phyloP scores from a whole-genome alignment of 1,140 invertebrate genomes.

The Parapsyche elsis region DNA sequence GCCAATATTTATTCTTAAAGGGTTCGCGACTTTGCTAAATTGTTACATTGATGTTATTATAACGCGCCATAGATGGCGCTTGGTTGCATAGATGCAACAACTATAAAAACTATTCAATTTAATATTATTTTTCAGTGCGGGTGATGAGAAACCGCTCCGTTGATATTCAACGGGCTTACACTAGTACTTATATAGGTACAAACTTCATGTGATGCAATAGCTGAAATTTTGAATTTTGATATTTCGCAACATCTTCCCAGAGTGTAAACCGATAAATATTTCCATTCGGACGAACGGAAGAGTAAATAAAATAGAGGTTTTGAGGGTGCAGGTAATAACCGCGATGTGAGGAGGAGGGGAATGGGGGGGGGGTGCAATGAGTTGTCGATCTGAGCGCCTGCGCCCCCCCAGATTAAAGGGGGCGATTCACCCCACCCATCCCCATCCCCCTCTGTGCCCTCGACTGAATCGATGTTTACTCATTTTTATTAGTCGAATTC shows the following conservation, averaged over 20 bases:
- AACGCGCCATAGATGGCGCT: no score
- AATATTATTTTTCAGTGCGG: no score
- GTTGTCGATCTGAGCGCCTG: conserved; percentile 46
- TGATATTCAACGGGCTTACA: no score
- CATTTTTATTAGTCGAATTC: conserved; percentile 47
- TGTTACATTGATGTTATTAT: no score
- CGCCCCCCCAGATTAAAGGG: conserved; percentile 8
- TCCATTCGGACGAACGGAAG: conserved; percentile 35
- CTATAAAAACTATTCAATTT: no score
- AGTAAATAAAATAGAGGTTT: conserved; percentile 38
- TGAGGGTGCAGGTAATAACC: conserved; percentile 50
- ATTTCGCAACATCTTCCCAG: no score
- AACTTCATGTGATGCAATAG: no score
- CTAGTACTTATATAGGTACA: neutral
- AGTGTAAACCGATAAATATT: conserved; percentile 23
- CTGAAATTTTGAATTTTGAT: neutral
- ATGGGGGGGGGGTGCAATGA: conserved; percentile 24
- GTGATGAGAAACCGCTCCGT: no score
- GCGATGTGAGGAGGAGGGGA: neutral
- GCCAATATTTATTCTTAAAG: no score
- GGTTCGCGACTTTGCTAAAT: no score
- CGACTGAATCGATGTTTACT: conserved; percentile 48
- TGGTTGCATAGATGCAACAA: no score
- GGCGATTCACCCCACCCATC: neutral
- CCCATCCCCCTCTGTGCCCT: neutral